Percentiles rank a stretch among this genome's conserved stretches.
phyloP scores from a whole-genome alignment of 1,140 invertebrate species.

The Cotesia typhae region DNA sequence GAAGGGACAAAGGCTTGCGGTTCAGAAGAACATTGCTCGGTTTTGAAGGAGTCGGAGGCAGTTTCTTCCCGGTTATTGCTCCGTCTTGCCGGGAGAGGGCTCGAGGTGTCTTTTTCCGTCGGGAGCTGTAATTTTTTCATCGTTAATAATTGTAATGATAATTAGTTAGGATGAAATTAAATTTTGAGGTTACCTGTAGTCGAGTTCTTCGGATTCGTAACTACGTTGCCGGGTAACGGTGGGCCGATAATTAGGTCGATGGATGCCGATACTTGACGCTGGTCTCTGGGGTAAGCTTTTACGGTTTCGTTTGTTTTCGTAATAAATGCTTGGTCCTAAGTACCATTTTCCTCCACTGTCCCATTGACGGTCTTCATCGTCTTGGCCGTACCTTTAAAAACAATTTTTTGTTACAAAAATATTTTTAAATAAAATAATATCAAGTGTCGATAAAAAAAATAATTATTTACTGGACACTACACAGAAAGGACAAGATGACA shows the following conservation, averaged over 20 bases:
- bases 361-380: conserved; percentile 76
- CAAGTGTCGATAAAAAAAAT: too few relatives aligned
- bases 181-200: conserved; percentile 50
- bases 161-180: neutral
- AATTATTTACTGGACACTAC: too few relatives aligned
- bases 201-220: conserved; percentile 60
- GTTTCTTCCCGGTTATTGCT: conserved; percentile 56
- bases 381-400: conserved; percentile 67
- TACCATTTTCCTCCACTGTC: conserved; percentile 71
- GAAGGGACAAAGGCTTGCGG: conserved; percentile 63
- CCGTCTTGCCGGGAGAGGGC: conserved; percentile 52
- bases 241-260: conserved; percentile 56
- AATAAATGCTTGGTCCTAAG: conserved; percentile 51
- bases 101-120: conserved; percentile 51
- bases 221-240: conserved; percentile 59
- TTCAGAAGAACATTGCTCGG: conserved; percentile 55
- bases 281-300: conserved; percentile 63
- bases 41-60: conserved; percentile 62
- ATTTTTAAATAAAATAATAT: too few relatives aligned
- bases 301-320: conserved; percentile 60
- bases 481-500: too few relatives aligned
- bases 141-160: neutral
- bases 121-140: conserved; percentile 46
- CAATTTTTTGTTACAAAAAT: neutral
- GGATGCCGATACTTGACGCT: conserved; percentile 59